phyloP scores from a whole-genome alignment of 2,888 invertebrate genomes.

The Parnassius glacialis region DNA sequence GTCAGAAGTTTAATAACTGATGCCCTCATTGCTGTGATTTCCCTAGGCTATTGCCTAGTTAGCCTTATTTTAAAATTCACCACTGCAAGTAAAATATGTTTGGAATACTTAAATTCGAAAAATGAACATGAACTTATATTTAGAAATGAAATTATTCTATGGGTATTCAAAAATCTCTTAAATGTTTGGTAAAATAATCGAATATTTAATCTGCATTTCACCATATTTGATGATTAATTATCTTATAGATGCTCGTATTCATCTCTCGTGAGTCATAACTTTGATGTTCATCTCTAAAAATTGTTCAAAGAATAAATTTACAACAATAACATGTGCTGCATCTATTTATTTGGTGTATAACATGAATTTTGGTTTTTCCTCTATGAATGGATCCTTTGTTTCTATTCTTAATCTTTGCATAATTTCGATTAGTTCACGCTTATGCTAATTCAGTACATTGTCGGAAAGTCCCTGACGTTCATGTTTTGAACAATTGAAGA shows the following conservation, averaged over 20 bases:
- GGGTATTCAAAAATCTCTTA: not conserved
- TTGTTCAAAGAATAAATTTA: conserved; percentile 6
- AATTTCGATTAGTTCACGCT: conserved; percentile 26
- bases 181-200: not conserved
- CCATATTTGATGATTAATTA: conserved; percentile 10
- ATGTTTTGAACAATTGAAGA: conserved; percentile 45
- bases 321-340: conserved; percentile 8
- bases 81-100: no score
- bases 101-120: no score
- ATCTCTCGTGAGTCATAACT: conserved; percentile 7
- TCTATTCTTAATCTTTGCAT: conserved; percentile 22
- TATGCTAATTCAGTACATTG: conserved; percentile 29
- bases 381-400: conserved; percentile 11
- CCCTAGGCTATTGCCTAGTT: no score
- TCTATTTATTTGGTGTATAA: conserved; percentile 16
- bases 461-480: conserved; percentile 45
- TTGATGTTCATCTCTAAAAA: conserved; percentile 12
- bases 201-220: conserved; percentile 8
- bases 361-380: conserved; percentile 14
- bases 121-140: no score
- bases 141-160: not conserved
- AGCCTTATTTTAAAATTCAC: no score
- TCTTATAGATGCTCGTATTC: conserved; percentile 4
- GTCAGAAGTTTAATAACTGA: no score
- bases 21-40: no score